Evolutionary conservation across 23 tunicate genomes (phyloP).

Genomic region (Styela plicata): DNA sequence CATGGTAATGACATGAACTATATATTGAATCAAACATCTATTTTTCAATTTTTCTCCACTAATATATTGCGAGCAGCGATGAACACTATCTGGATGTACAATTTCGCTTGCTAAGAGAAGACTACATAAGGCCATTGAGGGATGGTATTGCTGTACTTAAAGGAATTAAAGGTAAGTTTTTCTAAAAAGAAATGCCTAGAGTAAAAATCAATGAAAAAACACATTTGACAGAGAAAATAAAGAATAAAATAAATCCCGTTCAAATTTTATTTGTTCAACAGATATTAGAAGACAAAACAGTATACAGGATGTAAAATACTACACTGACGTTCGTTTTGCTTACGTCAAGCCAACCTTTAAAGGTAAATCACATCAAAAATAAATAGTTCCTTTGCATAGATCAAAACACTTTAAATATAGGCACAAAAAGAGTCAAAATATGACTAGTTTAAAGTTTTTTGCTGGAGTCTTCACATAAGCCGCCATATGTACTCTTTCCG

Average conservation of each 20-base stretch:
- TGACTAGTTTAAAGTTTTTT: too few relatives aligned
- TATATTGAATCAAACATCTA: background rate
- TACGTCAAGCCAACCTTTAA: slow-evolving; percentile 29
- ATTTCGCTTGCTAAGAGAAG: slow-evolving; percentile 59
- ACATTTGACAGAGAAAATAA: background rate
- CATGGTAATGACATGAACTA: too few relatives aligned
- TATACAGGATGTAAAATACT: slow-evolving; percentile 37
- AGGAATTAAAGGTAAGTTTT: background rate
- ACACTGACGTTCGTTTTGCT: slow-evolving; percentile 34
- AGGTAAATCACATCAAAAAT: slow-evolving; percentile 27
- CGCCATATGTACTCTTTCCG: too few relatives aligned
- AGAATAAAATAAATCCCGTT: background rate
- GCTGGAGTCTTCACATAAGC: too few relatives aligned
- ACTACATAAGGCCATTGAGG: slow-evolving; percentile 55
- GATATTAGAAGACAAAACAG: background rate
- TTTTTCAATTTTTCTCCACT: background rate
- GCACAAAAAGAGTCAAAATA: too few relatives aligned
- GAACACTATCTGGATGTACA: slow-evolving; percentile 79
- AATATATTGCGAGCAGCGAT: background rate
- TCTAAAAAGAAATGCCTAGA: background rate
- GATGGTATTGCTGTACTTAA: slow-evolving; percentile 43
- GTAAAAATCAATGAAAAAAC: background rate
- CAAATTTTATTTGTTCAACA: background rate
- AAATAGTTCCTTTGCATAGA: background rate
- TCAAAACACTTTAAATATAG: background rate